Percentiles rank a stretch among this genome's conserved stretches.
Conservation (phyloP, 2,797 vertebrate species). For the Sparus aurata region DNA sequence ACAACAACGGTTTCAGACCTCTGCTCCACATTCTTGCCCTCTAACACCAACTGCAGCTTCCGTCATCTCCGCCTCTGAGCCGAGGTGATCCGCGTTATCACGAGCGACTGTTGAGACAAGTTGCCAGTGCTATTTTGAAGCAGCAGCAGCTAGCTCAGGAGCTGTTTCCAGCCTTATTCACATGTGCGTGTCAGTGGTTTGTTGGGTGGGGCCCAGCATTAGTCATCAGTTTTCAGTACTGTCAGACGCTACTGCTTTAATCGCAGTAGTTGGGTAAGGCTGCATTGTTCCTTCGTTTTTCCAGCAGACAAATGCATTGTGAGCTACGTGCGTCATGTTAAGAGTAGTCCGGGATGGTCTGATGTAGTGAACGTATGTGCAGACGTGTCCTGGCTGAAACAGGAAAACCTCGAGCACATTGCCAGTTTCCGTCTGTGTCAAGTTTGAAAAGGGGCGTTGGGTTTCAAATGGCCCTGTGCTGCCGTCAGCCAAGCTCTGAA, state of each 20-base stretch:
- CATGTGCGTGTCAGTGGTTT: conserved; percentile 57
- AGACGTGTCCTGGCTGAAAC: background rate
- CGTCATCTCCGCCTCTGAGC: conserved; percentile 12
- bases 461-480: conserved; percentile 19
- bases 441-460: background rate
- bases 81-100: conserved; percentile 16
- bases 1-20: background rate
- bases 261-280: conserved; percentile 7
- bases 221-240: conserved; percentile 79
- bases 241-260: conserved; percentile 30
- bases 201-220: conserved; percentile 75
- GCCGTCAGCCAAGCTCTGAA: conserved; percentile 1
- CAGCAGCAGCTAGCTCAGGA: conserved; percentile 14
- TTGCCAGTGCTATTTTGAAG: conserved; percentile 55
- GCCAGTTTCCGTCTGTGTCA: conserved; percentile 25
- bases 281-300: conserved; percentile 24
- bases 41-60: conserved; percentile 4
- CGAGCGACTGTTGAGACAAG: conserved; percentile 11
- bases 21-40: conserved; percentile 1
- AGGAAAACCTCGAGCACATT: background rate
- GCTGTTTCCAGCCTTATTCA: conserved; percentile 47
- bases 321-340: background rate
- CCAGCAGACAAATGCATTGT: background rate
- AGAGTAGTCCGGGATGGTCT: background rate
- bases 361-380: background rate